phyloP scores from a whole-genome alignment of 2,113 vertebrate genomes.

The Anarhynchus alexandrinus region DNA sequence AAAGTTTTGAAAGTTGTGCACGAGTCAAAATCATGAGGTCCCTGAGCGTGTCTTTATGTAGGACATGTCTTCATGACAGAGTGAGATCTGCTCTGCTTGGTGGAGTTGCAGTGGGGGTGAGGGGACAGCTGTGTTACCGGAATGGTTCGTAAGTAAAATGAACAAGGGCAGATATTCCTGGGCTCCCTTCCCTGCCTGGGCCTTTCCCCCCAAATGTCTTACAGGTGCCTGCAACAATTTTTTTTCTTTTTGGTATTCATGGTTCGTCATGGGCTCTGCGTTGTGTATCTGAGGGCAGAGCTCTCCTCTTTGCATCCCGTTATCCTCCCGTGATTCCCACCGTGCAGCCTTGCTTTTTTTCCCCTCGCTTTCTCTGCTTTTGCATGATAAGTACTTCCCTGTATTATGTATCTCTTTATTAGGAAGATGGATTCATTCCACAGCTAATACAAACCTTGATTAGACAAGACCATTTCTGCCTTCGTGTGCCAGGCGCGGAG shows the following conservation, averaged over 20 bases:
- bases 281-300: background rate
- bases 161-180: background rate
- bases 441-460: conserved; percentile 7
- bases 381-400: background rate
- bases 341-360: background rate
- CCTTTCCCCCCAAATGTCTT: background rate
- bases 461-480: conserved; percentile 2
- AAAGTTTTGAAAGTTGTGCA: background rate
- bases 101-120: too few relatives aligned
- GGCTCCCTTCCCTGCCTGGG: background rate
- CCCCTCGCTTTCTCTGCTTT: background rate
- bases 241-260: too few relatives aligned
- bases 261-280: fast-evolving
- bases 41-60: fast-evolving
- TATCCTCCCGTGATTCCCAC: background rate
- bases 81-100: background rate
- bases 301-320: background rate
- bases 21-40: fast-evolving
- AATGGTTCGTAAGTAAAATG: background rate
- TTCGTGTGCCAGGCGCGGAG: background rate
- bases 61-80: background rate
- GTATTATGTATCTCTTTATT: background rate
- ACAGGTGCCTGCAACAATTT: background rate
- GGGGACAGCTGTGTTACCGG: background rate
- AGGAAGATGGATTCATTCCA: background rate